A percentile compares a stretch with the other conserved stretches of the same genome.
Conservation (phyloP, 1,140 invertebrate genomes). For the Tyrophagus putrescentiae region DNA sequence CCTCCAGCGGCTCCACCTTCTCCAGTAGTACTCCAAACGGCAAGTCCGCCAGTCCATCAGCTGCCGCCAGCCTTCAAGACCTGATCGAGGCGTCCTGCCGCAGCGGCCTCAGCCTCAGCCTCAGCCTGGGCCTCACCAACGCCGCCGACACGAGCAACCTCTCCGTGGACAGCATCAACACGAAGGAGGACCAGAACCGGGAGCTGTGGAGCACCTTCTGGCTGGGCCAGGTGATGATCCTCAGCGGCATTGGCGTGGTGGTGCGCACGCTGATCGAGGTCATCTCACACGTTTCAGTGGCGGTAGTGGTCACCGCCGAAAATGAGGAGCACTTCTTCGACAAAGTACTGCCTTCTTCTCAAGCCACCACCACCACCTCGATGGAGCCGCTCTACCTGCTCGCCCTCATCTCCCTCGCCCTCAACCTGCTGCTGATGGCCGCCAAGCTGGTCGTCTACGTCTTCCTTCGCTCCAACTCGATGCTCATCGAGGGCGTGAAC, state of each 20-base stretch:
- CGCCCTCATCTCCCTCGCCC: not conserved
- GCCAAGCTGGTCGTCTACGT: not conserved
- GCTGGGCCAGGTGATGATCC: slow-evolving; percentile 9
- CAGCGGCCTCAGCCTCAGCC: no score
- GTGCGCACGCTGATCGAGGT: slow-evolving; percentile 4
- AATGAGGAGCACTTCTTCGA: not conserved
- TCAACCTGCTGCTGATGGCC: not conserved
- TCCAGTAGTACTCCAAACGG: no score
- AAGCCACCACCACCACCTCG: not conserved
- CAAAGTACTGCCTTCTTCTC: no score
- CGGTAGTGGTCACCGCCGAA: not conserved
- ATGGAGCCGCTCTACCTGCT: slow-evolving; percentile 1
- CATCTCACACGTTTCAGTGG: not conserved
- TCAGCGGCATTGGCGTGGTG: not conserved
- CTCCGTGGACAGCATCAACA: no score
- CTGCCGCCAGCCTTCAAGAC: no score
- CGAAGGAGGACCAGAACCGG: not conserved
- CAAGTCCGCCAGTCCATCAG: no score
- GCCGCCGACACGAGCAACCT: no score
- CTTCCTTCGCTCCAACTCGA: not conserved
- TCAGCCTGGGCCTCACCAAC: no score
- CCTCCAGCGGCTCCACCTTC: no score
- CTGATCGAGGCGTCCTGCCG: no score
- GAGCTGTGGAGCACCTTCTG: slow-evolving; percentile 12
- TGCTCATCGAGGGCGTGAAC: slow-evolving; percentile 39